These are phyloP conservation scores for Camptogramma bilineatum DNA, from an alignment of 2,888 invertebrate species.

Conservation along the genomic window DNA sequence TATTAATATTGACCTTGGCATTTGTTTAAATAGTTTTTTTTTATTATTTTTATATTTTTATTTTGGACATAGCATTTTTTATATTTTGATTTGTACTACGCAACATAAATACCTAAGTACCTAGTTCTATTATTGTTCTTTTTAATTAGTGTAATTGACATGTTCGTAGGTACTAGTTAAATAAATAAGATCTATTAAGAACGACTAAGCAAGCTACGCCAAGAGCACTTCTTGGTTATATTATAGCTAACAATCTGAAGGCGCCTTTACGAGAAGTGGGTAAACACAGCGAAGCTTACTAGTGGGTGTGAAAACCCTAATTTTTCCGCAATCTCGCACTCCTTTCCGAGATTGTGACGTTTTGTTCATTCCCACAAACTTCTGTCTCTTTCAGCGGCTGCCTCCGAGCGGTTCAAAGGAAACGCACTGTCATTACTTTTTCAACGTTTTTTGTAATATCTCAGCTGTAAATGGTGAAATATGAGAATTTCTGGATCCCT, in stretches of 20 bases:
- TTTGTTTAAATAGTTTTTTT: no score
- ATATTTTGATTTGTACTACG: no score
- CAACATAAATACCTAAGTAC: no score
- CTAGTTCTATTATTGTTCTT: no score
- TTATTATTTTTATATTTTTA: no score
- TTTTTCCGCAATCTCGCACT: conserved; percentile 40
- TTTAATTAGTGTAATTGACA: no score
- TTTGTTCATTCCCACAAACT: conserved; percentile 30
- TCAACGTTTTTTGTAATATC: conserved; percentile 29
- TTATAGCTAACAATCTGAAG: not conserved
- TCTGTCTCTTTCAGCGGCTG: conserved; percentile 2
- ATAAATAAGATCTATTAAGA: no score
- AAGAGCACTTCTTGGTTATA: not conserved
- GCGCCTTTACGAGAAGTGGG: conserved; percentile 1
- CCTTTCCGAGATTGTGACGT: conserved; percentile 27
- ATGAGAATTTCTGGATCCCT: not conserved
- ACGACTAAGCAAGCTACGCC: no score
- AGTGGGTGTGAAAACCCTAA: conserved; percentile 46
- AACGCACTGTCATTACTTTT: conserved; percentile 30
- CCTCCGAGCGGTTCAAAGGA: conserved; percentile 25
- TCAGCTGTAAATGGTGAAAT: conserved; percentile 20
- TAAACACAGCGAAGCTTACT: not conserved
- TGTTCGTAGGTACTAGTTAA: no score
- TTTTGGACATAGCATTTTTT: no score
- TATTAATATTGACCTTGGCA: no score